These are phyloP conservation scores for Dicrostonyx torquatus DNA, from an alignment of 2,797 vertebrate species.

Conservation along the genomic window DNA sequence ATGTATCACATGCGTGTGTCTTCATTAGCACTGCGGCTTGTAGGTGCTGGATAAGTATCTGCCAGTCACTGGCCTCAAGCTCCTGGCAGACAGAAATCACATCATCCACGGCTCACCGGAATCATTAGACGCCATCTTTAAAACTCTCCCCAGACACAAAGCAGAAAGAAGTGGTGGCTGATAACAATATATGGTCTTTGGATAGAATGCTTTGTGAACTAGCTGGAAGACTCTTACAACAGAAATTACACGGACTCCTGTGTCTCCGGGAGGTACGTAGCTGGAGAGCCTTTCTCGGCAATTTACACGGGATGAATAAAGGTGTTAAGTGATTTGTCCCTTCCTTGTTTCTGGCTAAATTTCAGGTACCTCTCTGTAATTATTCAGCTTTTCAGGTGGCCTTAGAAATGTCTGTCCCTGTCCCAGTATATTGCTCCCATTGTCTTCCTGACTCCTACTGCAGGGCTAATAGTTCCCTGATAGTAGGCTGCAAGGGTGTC, in stretches of 20 bases:
- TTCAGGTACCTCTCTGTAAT: slow-evolving; percentile 74
- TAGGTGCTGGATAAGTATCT: neutral
- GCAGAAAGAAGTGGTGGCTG: slow-evolving; percentile 34
- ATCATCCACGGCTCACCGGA: neutral
- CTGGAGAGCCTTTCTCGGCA: slow-evolving; percentile 68
- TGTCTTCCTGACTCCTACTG: slow-evolving; percentile 32
- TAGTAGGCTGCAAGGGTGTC: slow-evolving; percentile 52
- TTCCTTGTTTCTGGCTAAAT: slow-evolving; percentile 65
- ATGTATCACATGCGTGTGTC: neutral
- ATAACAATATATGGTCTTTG: slow-evolving; percentile 53
- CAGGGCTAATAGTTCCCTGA: slow-evolving; percentile 63
- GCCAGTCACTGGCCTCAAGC: neutral
- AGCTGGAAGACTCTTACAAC: slow-evolving; percentile 60
- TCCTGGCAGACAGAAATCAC: neutral
- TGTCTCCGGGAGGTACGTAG: slow-evolving; percentile 40
- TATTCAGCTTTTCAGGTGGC: slow-evolving; percentile 72
- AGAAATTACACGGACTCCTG: slow-evolving; percentile 62
- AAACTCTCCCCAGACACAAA: slow-evolving; percentile 33
- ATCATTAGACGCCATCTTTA: slow-evolving; percentile 31
- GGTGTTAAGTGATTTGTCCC: slow-evolving; percentile 64
- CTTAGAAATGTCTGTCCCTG: slow-evolving; percentile 60
- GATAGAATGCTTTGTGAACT: slow-evolving; percentile 19
- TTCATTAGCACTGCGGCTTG: neutral
- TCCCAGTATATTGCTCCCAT: neutral
- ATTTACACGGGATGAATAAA: slow-evolving; percentile 68